Percentiles rank a stretch among this genome's conserved stretches.
Evolutionary conservation across 2,888 invertebrate species (phyloP).

Genomic region (Agapostemon virescens): DNA sequence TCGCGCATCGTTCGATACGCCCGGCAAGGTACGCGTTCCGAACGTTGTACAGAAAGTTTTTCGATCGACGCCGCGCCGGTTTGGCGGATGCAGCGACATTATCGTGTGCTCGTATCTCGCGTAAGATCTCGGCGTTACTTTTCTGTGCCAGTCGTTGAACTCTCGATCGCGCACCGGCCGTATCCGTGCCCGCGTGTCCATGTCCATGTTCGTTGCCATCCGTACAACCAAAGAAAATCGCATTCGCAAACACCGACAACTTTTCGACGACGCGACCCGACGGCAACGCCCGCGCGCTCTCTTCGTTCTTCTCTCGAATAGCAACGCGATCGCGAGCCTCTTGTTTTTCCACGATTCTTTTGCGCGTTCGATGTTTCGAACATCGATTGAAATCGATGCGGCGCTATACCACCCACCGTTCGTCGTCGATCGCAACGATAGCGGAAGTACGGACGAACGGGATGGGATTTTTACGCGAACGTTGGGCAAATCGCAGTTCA

Average conservation of each 20-base stretch:
- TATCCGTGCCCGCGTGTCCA: background rate
- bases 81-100: slow-evolving; percentile 46
- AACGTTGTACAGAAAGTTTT: slow-evolving; percentile 7
- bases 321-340: background rate
- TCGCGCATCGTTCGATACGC: background rate
- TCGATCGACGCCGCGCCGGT: background rate
- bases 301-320: background rate
- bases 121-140: slow-evolving; percentile 75
- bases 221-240: background rate
- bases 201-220: slow-evolving; percentile 15
- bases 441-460: too few species aligned
- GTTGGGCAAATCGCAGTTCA: too few species aligned
- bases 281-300: too few species aligned
- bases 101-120: slow-evolving; percentile 69
- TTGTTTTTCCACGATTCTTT: background rate
- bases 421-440: too few species aligned
- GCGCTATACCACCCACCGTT: too few species aligned
- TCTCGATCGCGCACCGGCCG: slow-evolving; percentile 41
- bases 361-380: background rate
- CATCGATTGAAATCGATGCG: too few species aligned
- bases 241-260: background rate
- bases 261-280: background rate
- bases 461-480: too few species aligned
- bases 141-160: slow-evolving; percentile 80
- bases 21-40: background rate